Evolutionary conservation across 2,888 invertebrate genomes (phyloP), one percentile per base, ranked within the genome.

Genomic region (Dioctria linearis): DNA sequence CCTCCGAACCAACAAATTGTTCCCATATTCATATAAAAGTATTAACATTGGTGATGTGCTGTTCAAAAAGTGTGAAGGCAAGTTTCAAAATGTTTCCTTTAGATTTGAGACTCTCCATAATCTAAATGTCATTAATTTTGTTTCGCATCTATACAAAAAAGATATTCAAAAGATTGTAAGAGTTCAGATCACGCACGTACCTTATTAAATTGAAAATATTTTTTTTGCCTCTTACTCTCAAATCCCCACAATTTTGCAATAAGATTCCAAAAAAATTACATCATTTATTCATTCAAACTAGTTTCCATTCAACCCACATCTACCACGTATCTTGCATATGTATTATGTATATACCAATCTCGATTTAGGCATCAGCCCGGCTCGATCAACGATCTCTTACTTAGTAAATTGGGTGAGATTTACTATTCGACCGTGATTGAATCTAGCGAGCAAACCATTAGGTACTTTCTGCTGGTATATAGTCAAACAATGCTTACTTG

Each of bases 201-300:
- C 25, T 67, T 25, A 25, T 67, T 25, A 67, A 67, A 67, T 43
- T 5, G 69, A 39, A 54, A 54, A n/a, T 25, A 25, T 0, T 25
- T 25, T n/a, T 25, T 25, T 25, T 25, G 25, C 25, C 54, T 54
- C 54, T 54, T 54, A 5, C 54, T 9, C 37, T 11, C 65, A 42
- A 5, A 9, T 40, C 9, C 42, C 65, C 65, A 8, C 51, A 67
- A 37, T 67, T 67, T 42, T 13, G 69, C 51, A 69, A 69, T 51
- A 37, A 69, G 49, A 69, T 42, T 69, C 39, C 43, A 39, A 9
- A 69, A 39, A 54, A 39, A 69, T 69, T 69, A 69, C 69, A 39
- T 69, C 69, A 69, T 39, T 51, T 43, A 9, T 13, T 46, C 43
- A 39, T 51, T 51, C 6, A 54, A 54, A 54, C 11, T 11, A n/a